These are phyloP conservation scores for Artemia sp. DNA, from an alignment of 2,888 invertebrate species.

Conservation along the genomic window DNA sequence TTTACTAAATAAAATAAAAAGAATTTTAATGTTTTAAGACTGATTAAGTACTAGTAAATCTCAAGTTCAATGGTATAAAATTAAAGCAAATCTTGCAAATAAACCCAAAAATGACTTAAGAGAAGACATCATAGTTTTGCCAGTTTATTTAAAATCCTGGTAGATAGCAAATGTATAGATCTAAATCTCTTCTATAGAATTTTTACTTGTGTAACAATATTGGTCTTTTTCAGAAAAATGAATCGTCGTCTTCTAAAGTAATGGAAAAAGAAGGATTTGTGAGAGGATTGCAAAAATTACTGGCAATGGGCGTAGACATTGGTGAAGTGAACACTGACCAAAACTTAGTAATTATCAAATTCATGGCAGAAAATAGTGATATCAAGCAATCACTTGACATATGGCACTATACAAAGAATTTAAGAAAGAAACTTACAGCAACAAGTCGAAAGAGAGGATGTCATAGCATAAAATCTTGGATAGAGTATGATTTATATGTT, in stretches of 20 bases:
- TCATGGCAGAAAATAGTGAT: slow-evolving; percentile 3
- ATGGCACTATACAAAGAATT: slow-evolving; percentile 5
- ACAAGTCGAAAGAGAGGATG: neutral
- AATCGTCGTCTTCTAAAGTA: neutral
- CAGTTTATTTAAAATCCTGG: too few relatives aligned
- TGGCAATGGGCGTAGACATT: neutral
- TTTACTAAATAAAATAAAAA: too few relatives aligned
- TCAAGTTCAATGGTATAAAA: too few relatives aligned
- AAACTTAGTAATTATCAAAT: neutral
- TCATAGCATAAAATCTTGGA: neutral
- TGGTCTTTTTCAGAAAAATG: neutral
- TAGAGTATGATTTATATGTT: too few relatives aligned
- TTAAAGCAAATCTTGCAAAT: too few relatives aligned
- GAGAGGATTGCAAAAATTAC: neutral
- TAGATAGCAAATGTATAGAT: too few relatives aligned
- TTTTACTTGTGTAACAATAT: neutral
- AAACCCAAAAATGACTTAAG: too few relatives aligned
- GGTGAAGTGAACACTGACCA: neutral
- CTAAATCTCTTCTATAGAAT: neutral
- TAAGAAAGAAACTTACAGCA: neutral
- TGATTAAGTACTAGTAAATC: too few relatives aligned
- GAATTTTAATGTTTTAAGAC: too few relatives aligned
- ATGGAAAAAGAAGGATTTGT: neutral
- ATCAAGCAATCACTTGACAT: neutral
- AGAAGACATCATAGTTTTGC: too few relatives aligned